Evolutionary conservation across 2,888 invertebrate species (phyloP).

Genomic region (Spialia ferax): DNA sequence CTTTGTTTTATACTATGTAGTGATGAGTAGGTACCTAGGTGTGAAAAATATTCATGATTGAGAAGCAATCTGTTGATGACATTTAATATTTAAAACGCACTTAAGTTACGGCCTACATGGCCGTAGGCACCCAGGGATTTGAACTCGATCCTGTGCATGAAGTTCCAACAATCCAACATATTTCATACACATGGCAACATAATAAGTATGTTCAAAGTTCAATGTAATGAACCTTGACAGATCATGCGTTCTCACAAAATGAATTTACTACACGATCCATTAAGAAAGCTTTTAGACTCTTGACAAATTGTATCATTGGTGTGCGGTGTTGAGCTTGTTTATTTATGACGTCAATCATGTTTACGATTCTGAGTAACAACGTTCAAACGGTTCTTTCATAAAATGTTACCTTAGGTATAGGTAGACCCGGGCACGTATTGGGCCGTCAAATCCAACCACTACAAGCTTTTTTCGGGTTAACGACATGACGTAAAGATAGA

Average conservation of each 20-base stretch:
- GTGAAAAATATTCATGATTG: no score
- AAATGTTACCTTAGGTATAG: conserved; percentile 35
- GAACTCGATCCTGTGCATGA: no score
- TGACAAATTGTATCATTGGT: conserved; percentile 1
- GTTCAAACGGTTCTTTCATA: conserved; percentile 41
- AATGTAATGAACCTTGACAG: not conserved
- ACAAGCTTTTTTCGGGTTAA: not conserved
- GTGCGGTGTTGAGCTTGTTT: conserved; percentile 23
- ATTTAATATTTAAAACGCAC: no score
- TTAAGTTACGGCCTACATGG: no score
- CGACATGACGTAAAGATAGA: not conserved
- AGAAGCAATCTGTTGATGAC: no score
- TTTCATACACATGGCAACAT: not conserved
- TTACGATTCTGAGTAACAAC: conserved; percentile 41
- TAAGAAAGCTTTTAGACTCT: conserved; percentile 6
- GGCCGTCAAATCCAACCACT: conserved; percentile 5
- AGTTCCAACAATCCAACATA: not conserved
- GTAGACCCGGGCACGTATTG: conserved; percentile 17
- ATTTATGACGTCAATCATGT: conserved; percentile 42
- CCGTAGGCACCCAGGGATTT: no score
- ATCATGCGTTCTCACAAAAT: conserved; percentile 4
- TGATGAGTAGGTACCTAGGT: no score
- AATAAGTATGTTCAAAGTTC: not conserved
- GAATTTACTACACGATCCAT: not conserved
- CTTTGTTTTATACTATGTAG: no score